A percentile compares a stretch with the other conserved stretches of the same genome.
Conservation (phyloP, 2,888 invertebrate species). For the Melipona beecheii region DNA sequence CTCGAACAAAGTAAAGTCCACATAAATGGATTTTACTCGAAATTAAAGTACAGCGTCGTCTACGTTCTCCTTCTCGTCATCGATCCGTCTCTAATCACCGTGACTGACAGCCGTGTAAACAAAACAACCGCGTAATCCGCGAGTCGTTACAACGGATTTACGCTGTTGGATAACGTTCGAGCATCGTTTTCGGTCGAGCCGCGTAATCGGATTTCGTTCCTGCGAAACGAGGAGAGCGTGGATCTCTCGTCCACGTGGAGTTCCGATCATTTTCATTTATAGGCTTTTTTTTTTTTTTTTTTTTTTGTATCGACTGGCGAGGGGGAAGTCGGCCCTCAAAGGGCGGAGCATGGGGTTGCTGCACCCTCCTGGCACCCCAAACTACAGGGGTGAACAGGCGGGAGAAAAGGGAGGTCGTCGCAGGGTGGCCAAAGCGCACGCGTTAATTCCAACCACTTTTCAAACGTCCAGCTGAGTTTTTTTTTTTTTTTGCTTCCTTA, state of each 20-base stretch:
- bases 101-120: constrained; percentile 12
- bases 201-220: constrained; percentile 73
- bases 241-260: constrained; percentile 17
- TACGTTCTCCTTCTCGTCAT: neutral
- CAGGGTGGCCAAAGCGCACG: constrained; percentile 69
- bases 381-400: constrained; percentile 41
- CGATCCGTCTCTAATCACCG: neutral
- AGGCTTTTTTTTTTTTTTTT: constrained; percentile 52
- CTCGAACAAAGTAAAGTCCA: no score
- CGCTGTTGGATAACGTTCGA: neutral
- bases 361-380: constrained; percentile 59
- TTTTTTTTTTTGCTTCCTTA: constrained; percentile 28
- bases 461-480: constrained; percentile 72
- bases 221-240: constrained; percentile 60
- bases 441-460: constrained; percentile 82
- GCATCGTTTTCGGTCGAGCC: constrained; percentile 28
- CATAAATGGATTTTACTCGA: no score
- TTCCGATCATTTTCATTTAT: constrained; percentile 75
- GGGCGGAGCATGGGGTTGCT: constrained; percentile 60
- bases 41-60: no score
- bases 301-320: constrained; percentile 59
- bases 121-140: constrained; percentile 39
- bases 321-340: constrained; percentile 63
- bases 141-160: constrained; percentile 43
- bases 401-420: constrained; percentile 46